Percentiles rank a stretch among this genome's conserved stretches.
These are phyloP conservation scores for Homalodisca vitripennis DNA, from an alignment of 1,140 invertebrate species.

Conservation along the genomic window DNA sequence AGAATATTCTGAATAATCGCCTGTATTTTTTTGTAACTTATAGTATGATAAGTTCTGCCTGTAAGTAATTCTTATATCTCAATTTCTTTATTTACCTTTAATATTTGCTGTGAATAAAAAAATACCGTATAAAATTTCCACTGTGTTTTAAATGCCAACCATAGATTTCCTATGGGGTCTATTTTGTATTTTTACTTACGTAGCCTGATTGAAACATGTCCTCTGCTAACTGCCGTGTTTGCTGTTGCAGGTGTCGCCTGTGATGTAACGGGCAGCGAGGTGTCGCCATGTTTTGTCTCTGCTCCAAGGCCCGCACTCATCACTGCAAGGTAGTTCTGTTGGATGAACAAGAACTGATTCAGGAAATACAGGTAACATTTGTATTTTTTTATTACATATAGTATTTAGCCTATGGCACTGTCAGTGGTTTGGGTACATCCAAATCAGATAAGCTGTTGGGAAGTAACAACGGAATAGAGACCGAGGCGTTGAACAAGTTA, in stretches of 20 bases:
- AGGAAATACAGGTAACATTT: slow-evolving; percentile 56
- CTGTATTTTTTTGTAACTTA: too few species aligned
- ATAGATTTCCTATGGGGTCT: background rate
- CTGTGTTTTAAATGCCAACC: background rate
- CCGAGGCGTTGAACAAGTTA: too few species aligned
- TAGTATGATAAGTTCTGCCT: too few species aligned
- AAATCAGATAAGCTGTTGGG: too few species aligned
- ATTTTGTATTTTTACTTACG: background rate
- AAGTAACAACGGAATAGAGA: too few species aligned
- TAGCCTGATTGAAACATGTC: background rate
- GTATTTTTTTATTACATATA: too few species aligned
- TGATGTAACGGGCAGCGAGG: background rate
- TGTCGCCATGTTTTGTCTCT: slow-evolving; percentile 46
- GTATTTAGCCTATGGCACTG: too few species aligned
- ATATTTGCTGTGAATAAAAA: background rate
- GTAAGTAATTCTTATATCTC: background rate
- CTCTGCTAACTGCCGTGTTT: background rate
- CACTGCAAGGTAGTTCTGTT: slow-evolving; percentile 56
- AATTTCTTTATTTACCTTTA: background rate
- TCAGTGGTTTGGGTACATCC: too few species aligned
- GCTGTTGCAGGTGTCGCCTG: slow-evolving; percentile 13
- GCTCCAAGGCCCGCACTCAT: slow-evolving; percentile 46
- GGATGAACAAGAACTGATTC: slow-evolving; percentile 56
- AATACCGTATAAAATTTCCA: background rate
- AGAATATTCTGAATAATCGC: too few species aligned